phyloP scores from a whole-genome alignment of 2,113 vertebrate species.

The Opisthocomus hoazin region DNA sequence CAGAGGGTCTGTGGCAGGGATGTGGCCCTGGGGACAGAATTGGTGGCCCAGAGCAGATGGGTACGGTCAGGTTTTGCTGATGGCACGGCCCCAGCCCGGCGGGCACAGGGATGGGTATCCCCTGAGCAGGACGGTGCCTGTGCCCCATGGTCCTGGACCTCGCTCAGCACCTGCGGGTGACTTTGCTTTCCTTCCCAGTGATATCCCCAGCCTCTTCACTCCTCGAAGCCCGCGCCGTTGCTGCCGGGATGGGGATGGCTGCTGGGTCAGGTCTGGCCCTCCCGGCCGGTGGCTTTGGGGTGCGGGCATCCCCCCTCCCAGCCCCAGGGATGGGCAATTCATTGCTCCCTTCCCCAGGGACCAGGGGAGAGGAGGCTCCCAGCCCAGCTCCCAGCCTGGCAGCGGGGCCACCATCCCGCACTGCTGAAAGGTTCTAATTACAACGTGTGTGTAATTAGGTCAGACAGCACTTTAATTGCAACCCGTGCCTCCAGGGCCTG shows the following conservation, averaged over 20 bases:
- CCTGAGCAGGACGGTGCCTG: neutral
- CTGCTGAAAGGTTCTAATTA: neutral
- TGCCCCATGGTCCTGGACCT: neutral
- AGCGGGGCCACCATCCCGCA: rapidly evolving
- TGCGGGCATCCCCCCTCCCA: too few relatives aligned
- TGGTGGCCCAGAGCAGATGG: neutral
- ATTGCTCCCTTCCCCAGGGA: neutral
- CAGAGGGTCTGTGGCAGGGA: neutral
- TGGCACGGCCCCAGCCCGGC: neutral
- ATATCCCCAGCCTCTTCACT: neutral
- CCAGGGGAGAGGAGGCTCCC: neutral
- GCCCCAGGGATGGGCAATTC: neutral
- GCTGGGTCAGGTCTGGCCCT: neutral
- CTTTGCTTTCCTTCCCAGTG: neutral
- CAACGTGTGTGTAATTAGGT: neutral
- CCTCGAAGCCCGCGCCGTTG: rapidly evolving
- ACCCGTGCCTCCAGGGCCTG: neutral
- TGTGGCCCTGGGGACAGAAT: neutral
- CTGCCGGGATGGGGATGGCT: neutral
- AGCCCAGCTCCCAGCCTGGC: neutral
- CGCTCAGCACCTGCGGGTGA: neutral
- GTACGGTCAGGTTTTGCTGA: neutral
- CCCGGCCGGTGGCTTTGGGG: neutral
- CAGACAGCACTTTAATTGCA: neutral
- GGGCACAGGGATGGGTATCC: rapidly evolving